Evolutionary conservation across 2,797 vertebrate species (phyloP).

Genomic region (Pseudochromis fuscus): DNA sequence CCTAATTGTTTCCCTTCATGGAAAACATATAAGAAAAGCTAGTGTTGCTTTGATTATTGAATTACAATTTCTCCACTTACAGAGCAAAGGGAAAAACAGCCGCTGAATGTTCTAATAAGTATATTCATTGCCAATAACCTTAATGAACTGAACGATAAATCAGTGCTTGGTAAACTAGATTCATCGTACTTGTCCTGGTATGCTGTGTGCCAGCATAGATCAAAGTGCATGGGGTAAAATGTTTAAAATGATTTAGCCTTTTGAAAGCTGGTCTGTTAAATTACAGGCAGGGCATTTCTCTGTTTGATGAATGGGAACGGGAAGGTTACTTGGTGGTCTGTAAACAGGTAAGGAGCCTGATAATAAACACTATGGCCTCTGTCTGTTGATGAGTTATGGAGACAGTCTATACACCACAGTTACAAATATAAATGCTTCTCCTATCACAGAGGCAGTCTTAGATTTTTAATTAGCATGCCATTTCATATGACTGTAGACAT

Average conservation of each 20-base stretch:
- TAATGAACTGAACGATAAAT: constrained; percentile 84
- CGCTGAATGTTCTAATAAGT: constrained; percentile 76
- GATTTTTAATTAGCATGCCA: constrained; percentile 94
- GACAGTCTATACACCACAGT: constrained; percentile 77
- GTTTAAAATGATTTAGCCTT: constrained; percentile 85
- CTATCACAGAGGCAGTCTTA: constrained; percentile 89
- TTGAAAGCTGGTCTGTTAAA: constrained; percentile 85
- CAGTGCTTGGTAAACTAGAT: constrained; percentile 76
- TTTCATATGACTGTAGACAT: constrained; percentile 94
- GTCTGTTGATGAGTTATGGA: constrained; percentile 80
- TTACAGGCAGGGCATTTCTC: constrained; percentile 82
- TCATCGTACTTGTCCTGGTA: constrained; percentile 80
- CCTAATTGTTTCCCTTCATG: constrained; percentile 55
- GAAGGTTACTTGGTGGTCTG: constrained; percentile 82
- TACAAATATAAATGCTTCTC: constrained; percentile 86
- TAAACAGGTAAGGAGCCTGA: constrained; percentile 85
- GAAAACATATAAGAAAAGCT: constrained; percentile 65
- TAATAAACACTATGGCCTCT: constrained; percentile 82
- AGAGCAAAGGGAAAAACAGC: constrained; percentile 42
- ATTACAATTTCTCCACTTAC: constrained; percentile 64
- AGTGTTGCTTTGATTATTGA: constrained; percentile 74
- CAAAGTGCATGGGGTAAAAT: constrained; percentile 84
- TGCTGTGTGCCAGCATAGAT: constrained; percentile 77
- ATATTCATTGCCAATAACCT: constrained; percentile 83
- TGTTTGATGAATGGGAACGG: constrained; percentile 81